A percentile compares a stretch with the other conserved stretches of the same genome.
These are phyloP conservation scores for Lithophane leautieri DNA, from an alignment of 2,888 invertebrate species.

Conservation along the genomic window DNA sequence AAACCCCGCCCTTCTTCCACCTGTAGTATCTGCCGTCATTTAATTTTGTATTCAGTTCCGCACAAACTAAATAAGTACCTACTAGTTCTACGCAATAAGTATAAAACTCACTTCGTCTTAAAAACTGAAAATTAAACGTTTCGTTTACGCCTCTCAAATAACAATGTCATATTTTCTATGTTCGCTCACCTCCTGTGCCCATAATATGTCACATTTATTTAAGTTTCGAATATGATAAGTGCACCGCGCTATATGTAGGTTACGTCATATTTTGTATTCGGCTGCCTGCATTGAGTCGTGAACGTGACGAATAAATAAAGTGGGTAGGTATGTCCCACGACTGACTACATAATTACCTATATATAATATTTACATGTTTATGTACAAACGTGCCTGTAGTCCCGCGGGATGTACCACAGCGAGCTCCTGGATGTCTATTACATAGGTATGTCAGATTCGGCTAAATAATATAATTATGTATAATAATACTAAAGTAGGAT, in stretches of 20 bases:
- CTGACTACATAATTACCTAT: neutral
- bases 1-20: neutral
- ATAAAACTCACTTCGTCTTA: conserved; percentile 10
- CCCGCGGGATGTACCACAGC: neutral
- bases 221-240: neutral
- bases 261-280: neutral
- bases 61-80: conserved; percentile 19
- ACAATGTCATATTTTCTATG: conserved; percentile 14
- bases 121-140: conserved; percentile 7
- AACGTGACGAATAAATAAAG: neutral
- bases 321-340: neutral
- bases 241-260: neutral
- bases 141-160: conserved; percentile 18
- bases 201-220: conserved; percentile 11
- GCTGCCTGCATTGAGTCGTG: neutral
- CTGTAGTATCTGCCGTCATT: neutral
- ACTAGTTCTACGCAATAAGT: conserved; percentile 16
- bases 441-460: neutral
- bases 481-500: neutral
- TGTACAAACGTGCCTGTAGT: neutral
- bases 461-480: too few species aligned
- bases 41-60: conserved; percentile 6
- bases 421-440: neutral
- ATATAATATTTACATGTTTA: neutral
- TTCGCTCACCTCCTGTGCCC: neutral